Evolutionary conservation across 2,113 vertebrate genomes (phyloP).

Genomic region (Xenopus borealis): DNA sequence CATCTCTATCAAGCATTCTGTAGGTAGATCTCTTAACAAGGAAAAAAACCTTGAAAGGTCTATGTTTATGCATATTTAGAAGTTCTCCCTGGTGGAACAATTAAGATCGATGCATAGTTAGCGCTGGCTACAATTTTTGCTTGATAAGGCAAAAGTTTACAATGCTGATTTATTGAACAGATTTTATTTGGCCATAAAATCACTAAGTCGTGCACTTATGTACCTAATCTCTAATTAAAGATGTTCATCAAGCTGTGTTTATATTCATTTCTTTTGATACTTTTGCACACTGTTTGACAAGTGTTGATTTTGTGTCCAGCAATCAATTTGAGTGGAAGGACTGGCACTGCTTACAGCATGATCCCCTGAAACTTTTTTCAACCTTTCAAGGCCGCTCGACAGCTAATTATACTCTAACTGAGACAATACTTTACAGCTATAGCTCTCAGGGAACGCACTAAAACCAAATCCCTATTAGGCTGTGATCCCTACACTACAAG

Average conservation of each 20-base stretch:
- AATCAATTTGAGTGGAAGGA: conserved; percentile 12
- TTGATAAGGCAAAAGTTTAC: conserved; percentile 21
- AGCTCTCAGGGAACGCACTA: too few relatives aligned
- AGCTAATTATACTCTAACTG: too few relatives aligned
- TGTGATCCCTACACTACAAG: too few relatives aligned
- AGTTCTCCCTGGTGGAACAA: conserved; percentile 22
- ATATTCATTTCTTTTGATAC: background rate
- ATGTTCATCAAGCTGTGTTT: conserved; percentile 31
- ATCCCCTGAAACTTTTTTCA: too few relatives aligned
- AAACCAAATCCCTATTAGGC: too few relatives aligned
- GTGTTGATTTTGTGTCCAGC: conserved; percentile 25
- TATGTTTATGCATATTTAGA: conserved; percentile 11
- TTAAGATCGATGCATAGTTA: conserved; percentile 25
- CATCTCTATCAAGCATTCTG: conserved; percentile 31
- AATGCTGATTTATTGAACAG: conserved; percentile 21
- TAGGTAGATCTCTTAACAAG: conserved; percentile 2
- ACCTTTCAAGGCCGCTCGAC: too few relatives aligned
- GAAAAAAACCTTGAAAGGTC: background rate
- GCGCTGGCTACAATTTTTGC: conserved; percentile 25
- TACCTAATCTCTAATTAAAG: conserved; percentile 26
- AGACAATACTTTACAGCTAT: too few relatives aligned
- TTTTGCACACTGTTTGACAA: conserved; percentile 11
- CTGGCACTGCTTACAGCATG: background rate
- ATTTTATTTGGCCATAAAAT: conserved; percentile 31
- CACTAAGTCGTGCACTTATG: conserved; percentile 20